A percentile compares a stretch with the other conserved stretches of the same genome.
phyloP scores from a whole-genome alignment of 2,888 invertebrate genomes.

The Aphidius colemani region DNA sequence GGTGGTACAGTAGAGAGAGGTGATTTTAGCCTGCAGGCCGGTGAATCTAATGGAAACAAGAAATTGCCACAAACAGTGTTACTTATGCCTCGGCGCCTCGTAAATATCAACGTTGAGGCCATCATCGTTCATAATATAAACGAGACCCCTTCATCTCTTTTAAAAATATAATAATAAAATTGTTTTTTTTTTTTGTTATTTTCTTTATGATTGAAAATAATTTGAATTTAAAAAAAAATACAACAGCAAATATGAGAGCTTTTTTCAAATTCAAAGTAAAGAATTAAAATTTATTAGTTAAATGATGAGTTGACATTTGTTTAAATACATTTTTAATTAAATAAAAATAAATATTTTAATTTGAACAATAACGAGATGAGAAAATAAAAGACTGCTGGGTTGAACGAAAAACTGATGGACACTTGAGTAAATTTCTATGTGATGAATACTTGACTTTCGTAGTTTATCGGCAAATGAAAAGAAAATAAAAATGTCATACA shows the following conservation, averaged over 20 bases:
- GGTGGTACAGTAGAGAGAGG: constrained; percentile 36
- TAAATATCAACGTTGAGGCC: constrained; percentile 49
- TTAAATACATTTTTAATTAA: too few species aligned
- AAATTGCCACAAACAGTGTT: constrained; percentile 60
- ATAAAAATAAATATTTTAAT: too few species aligned
- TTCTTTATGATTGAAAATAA: too few species aligned
- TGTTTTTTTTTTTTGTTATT: neutral
- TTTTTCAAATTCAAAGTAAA: neutral
- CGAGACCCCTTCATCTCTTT: neutral
- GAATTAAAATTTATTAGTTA: neutral
- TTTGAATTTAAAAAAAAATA: too few species aligned
- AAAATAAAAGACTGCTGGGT: neutral
- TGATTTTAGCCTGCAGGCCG: constrained; percentile 56
- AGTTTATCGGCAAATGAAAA: constrained; percentile 21
- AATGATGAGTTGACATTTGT: neutral
- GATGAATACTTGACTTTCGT: neutral
- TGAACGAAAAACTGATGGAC: neutral
- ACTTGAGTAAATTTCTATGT: neutral
- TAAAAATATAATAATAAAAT: constrained; percentile 2
- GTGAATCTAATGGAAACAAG: constrained; percentile 61
- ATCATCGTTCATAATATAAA: constrained; percentile 19
- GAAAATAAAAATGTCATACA: constrained; percentile 41
- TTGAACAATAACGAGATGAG: too few species aligned
- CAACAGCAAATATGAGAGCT: too few species aligned
- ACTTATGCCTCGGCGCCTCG: constrained; percentile 56